A percentile compares a stretch with the other conserved stretches of the same genome.
phyloP scores from a whole-genome alignment of 2,113 vertebrate genomes.

The Prunella fulvescens region DNA sequence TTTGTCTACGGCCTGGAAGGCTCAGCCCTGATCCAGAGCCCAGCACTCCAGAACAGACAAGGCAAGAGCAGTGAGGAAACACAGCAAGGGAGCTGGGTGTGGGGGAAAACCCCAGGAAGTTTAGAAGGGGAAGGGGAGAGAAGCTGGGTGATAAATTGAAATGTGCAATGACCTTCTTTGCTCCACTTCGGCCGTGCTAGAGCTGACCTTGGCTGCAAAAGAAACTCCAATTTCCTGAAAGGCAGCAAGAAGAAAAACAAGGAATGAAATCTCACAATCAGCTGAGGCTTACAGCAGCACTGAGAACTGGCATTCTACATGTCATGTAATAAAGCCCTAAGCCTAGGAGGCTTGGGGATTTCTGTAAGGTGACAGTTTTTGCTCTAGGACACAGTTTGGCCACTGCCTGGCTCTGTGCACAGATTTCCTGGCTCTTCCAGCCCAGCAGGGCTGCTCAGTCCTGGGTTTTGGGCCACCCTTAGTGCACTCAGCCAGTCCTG shows the following conservation, averaged over 20 bases:
- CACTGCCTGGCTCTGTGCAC: background rate
- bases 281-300: background rate
- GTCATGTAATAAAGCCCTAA: background rate
- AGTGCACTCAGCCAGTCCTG: fast-evolving
- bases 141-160: background rate
- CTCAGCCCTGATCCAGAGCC: background rate
- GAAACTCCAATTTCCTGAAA: background rate
- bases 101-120: background rate
- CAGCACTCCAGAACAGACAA: background rate
- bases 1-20: background rate
- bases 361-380: background rate
- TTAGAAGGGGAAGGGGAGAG: background rate
- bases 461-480: fast-evolving
- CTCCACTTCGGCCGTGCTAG: background rate
- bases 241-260: background rate
- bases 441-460: background rate
- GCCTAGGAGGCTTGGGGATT: background rate
- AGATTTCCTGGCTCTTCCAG: background rate
- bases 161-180: background rate
- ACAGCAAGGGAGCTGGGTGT: background rate
- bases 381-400: background rate
- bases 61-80: background rate
- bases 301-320: background rate
- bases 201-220: background rate
- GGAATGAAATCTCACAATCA: background rate